Percentiles rank a stretch among this genome's conserved stretches.
Conservation (phyloP, 2,797 vertebrate species). For the Leucoraja ocellata region DNA sequence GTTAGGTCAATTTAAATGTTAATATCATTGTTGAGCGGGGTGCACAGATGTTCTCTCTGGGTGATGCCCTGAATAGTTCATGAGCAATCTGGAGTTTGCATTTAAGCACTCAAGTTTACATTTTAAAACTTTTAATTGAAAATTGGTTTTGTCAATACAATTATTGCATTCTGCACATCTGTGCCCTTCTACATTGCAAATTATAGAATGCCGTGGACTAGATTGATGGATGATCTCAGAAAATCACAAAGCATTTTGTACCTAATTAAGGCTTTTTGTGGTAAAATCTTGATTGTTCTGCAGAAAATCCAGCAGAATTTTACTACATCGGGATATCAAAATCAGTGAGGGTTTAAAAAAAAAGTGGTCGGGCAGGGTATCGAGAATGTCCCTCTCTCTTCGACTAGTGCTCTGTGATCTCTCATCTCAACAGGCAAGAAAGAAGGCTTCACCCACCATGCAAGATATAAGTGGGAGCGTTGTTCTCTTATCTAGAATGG, state of each 20-base stretch:
- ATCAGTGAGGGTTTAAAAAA: too few species aligned
- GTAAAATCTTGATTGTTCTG: neutral
- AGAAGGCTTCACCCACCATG: neutral
- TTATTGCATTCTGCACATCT: neutral
- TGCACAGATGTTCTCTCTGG: conserved; percentile 31
- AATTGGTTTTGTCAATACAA: neutral
- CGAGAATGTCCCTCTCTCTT: neutral
- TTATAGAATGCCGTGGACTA: neutral
- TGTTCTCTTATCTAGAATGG: neutral
- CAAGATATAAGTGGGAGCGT: neutral
- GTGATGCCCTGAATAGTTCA: conserved; percentile 33
- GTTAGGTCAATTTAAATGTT: conserved; percentile 34
- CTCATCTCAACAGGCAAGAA: neutral
- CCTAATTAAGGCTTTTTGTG: neutral
- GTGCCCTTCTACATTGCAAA: neutral
- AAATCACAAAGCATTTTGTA: neutral
- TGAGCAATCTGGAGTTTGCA: conserved; percentile 27
- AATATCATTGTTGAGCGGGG: neutral
- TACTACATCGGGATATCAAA: neutral
- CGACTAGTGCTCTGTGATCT: neutral
- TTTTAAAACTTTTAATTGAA: neutral
- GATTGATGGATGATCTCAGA: neutral
- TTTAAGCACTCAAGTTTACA: neutral
- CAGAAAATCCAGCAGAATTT: neutral
- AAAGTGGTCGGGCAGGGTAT: too few species aligned